phyloP scores from a whole-genome alignment of 1,140 invertebrate genomes.

The Ladona fulva region DNA sequence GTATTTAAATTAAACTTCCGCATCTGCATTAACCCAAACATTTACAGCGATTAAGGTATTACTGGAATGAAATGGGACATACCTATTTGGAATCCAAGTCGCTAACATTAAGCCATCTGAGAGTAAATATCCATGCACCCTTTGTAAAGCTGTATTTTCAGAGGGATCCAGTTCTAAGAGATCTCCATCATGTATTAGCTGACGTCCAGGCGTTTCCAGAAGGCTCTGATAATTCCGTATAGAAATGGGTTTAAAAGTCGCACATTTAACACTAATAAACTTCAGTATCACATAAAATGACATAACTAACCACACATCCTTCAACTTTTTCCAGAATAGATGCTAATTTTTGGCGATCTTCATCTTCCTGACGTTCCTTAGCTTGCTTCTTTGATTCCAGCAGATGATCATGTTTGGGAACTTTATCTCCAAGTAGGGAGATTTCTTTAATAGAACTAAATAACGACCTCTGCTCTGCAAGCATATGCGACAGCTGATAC shows the following conservation, averaged over 20 bases:
- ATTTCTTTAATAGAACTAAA: slow-evolving; percentile 69
- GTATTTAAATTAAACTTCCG: too few species aligned
- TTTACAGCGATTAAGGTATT: too few species aligned
- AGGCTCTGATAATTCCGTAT: slow-evolving; percentile 60
- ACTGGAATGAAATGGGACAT: too few species aligned
- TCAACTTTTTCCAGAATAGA: slow-evolving; percentile 80
- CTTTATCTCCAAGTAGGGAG: slow-evolving; percentile 59
- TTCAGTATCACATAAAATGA: slow-evolving; percentile 15
- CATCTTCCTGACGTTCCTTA: slow-evolving; percentile 53
- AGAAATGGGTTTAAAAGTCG: slow-evolving; percentile 13
- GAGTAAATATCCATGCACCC: slow-evolving; percentile 87
- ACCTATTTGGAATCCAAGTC: slow-evolving; percentile 60
- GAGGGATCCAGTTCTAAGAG: slow-evolving; percentile 80
- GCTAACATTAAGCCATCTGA: slow-evolving; percentile 76
- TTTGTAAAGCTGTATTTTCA: slow-evolving; percentile 74
- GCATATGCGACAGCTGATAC: slow-evolving; percentile 91
- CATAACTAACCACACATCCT: slow-evolving; percentile 60
- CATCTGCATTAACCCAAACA: too few species aligned
- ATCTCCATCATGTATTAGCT: slow-evolving; percentile 79
- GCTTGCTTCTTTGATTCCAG: slow-evolving; percentile 42
- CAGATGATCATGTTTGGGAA: slow-evolving; percentile 26
- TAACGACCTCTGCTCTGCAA: slow-evolving; percentile 87
- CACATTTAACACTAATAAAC: slow-evolving; percentile 13
- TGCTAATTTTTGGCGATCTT: slow-evolving; percentile 60
- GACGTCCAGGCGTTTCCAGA: slow-evolving; percentile 63